These are phyloP conservation scores for Temnothorax unifasciatus DNA, from an alignment of 2,888 invertebrate genomes.

Conservation along the genomic window DNA sequence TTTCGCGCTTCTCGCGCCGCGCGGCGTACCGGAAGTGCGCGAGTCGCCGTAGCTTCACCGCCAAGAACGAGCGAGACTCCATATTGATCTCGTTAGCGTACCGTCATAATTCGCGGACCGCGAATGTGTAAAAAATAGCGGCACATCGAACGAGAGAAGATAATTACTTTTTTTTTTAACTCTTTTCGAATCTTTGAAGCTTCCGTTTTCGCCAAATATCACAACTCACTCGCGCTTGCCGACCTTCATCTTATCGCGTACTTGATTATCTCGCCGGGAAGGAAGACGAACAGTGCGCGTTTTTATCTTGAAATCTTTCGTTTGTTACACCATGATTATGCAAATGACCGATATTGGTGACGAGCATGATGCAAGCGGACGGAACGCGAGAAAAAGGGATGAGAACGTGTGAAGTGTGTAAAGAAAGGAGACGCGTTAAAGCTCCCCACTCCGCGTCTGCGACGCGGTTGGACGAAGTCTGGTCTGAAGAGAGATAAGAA, in stretches of 20 bases:
- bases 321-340: background rate
- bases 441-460: conserved; percentile 49
- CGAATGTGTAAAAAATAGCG: background rate
- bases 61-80: background rate
- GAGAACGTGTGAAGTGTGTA: background rate
- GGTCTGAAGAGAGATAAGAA: conserved; percentile 61
- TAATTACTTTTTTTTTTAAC: background rate
- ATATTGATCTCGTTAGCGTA: background rate
- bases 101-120: background rate
- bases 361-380: background rate
- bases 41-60: background rate
- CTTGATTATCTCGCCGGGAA: background rate
- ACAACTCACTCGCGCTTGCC: background rate
- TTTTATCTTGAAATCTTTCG: background rate
- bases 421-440: conserved; percentile 36
- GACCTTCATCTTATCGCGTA: background rate
- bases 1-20: conserved; percentile 19
- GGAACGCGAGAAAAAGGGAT: background rate
- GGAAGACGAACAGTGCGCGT: background rate
- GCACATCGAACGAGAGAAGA: background rate
- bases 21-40: conserved; percentile 30
- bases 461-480: conserved; percentile 21
- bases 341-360: background rate
- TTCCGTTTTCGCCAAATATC: background rate
- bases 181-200: background rate